These are phyloP conservation scores for Glossosoma conforme DNA, from an alignment of 1,140 invertebrate genomes.

Conservation along the genomic window DNA sequence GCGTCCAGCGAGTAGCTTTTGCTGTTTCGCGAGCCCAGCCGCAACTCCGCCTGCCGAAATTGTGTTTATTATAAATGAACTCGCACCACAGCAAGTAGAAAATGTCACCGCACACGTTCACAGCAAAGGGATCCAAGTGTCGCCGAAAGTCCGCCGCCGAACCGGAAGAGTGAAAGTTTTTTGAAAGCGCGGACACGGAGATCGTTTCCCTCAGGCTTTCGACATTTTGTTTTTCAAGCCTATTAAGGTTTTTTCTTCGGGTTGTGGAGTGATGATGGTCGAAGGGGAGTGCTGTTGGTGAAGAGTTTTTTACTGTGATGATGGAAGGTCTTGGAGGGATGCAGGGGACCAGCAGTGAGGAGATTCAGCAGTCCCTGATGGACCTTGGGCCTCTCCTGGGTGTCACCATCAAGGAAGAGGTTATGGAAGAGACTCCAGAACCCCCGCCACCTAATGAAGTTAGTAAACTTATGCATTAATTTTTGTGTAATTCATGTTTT, in stretches of 20 bases:
- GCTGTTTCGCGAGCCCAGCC: not conserved
- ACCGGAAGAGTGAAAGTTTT: slow-evolving; percentile 20
- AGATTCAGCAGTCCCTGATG: slow-evolving; percentile 45
- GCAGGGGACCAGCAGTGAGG: slow-evolving; percentile 36
- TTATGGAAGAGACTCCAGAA: slow-evolving; percentile 37
- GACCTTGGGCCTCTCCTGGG: slow-evolving; percentile 45
- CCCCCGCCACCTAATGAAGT: slow-evolving; percentile 17
- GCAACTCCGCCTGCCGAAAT: not conserved
- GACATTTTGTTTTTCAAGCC: slow-evolving; percentile 23
- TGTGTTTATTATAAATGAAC: no score
- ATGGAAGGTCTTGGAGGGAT: no score
- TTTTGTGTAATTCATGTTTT: no score
- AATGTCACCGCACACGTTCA: not conserved
- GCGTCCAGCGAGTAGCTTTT: not conserved
- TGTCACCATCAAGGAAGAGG: slow-evolving; percentile 46
- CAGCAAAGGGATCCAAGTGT: not conserved
- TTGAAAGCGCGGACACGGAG: slow-evolving; percentile 21
- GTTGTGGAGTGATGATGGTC: no score
- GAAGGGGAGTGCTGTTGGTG: no score
- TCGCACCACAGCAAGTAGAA: no score
- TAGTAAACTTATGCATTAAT: no score
- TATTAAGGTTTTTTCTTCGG: no score
- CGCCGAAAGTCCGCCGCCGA: not conserved
- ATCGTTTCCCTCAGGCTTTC: slow-evolving; percentile 15
- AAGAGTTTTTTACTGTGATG: no score